Evolutionary conservation across 2,113 vertebrate species (phyloP), one percentile per base, ranked within the genome.

Genomic region (Psammodynastes pulverulentus): DNA sequence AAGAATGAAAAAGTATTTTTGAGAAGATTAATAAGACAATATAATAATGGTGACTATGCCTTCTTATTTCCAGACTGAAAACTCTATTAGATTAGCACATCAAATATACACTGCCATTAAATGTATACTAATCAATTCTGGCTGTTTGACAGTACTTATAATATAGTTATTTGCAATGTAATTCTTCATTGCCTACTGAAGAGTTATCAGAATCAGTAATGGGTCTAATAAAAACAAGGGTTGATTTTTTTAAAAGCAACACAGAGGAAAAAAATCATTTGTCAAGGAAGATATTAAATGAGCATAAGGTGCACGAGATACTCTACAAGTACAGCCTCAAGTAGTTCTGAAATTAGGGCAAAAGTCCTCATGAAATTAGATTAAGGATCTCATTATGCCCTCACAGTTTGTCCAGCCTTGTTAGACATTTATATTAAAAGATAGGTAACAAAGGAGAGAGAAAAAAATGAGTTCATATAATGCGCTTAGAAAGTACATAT

Each of bases 61-160:
- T 88, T 39, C 62, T 92, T 54, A 92, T 88, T 92, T 92, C 87
- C 86, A 84, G 91, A 84, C 10, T 88, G 26, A 29, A 92, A 88
- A 79, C 39, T 46, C 62, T 84, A 87, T 43, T 88, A 51, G 54
- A 88, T 92, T 45, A 84, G 62, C 62, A 88, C 87, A 79, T 84
- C 43, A 21, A 84, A 52, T 84, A 48, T 26, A 48, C 39, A 84
- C 53, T 92, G 87, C 49, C 51, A 88, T 39, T 39, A 88, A 88
- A 48, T 88, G 39, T 17, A 54, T 54, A 53, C 62, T 29, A 84
- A 48, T 67, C 91, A 84, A n/a, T 88, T 92, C 62, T 56, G 15
- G 48, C 91, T 79, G 86, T 54, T 88, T 54, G 39, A 39, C 39
- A 43, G 9, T n/a, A 84, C 53, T 62, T 62, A 87, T 49, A 88